Percentiles rank a stretch among this genome's conserved stretches.
Evolutionary conservation across 2,797 vertebrate genomes (phyloP).

Genomic region (Pogoniulus pusillus): DNA sequence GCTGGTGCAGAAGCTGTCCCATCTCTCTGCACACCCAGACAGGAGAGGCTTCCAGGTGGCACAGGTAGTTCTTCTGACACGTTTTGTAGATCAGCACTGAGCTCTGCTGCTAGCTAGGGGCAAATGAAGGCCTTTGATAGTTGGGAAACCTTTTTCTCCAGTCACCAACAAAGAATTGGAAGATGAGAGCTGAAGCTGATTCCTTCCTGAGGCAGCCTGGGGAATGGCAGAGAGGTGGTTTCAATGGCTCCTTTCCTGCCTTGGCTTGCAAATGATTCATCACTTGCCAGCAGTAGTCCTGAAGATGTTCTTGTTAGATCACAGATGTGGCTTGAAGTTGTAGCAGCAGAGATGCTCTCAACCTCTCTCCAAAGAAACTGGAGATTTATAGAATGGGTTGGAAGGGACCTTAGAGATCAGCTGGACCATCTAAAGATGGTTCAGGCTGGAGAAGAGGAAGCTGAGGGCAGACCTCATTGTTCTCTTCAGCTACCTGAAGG

Average conservation of each 20-base stretch:
- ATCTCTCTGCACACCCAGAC: fast-evolving
- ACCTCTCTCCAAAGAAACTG: not conserved
- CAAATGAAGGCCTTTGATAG: not conserved
- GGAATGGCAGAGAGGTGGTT: not conserved
- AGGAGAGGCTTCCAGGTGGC: fast-evolving
- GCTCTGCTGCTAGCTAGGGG: not conserved
- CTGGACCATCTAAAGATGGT: too few relatives aligned
- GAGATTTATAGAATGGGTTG: too few relatives aligned
- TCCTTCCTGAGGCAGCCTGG: not conserved
- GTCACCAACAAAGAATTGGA: not conserved
- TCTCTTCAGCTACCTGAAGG: too few relatives aligned
- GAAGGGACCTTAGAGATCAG: too few relatives aligned
- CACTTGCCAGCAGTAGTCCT: conserved; percentile 3
- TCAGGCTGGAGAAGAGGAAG: too few relatives aligned
- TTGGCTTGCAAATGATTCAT: conserved; percentile 2
- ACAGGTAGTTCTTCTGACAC: fast-evolving
- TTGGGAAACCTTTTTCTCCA: not conserved
- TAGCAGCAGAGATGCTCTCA: not conserved
- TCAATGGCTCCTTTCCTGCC: not conserved
- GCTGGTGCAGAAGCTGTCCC: not conserved
- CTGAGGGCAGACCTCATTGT: too few relatives aligned
- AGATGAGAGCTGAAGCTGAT: not conserved
- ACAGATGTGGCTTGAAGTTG: not conserved
- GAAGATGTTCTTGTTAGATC: not conserved
- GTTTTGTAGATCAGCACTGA: not conserved